Percentiles rank a stretch among this genome's conserved stretches.
These are phyloP conservation scores for Hydrocynus forskahlii DNA, from an alignment of 2,797 vertebrate genomes.

Conservation along the genomic window DNA sequence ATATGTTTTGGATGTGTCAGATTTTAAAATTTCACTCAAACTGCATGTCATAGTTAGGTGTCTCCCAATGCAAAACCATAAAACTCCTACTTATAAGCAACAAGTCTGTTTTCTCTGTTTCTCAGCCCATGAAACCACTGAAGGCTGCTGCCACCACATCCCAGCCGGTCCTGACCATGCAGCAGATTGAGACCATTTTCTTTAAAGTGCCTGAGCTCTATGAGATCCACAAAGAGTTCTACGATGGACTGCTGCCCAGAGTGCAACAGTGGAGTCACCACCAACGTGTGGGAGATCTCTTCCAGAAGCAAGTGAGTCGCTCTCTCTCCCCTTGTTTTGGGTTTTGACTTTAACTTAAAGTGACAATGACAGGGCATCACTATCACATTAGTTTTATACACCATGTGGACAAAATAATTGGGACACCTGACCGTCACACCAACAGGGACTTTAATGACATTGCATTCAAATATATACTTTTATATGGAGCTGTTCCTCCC, in stretches of 20 bases:
- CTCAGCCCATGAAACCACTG: slow-evolving; percentile 96
- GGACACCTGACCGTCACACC: too few relatives aligned
- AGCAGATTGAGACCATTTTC: slow-evolving; percentile 99
- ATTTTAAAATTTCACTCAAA: too few relatives aligned
- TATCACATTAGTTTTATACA: neutral
- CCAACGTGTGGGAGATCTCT: slow-evolving; percentile 95
- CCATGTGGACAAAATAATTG: too few relatives aligned
- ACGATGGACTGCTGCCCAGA: slow-evolving; percentile 90
- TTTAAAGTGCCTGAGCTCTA: slow-evolving; percentile 99
- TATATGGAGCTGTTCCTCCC: too few relatives aligned
- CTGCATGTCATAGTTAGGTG: neutral
- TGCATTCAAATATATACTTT: too few relatives aligned
- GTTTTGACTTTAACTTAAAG: neutral
- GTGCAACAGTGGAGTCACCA: slow-evolving; percentile 97
- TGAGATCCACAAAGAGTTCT: slow-evolving; percentile 97
- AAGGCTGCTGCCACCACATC: slow-evolving; percentile 97
- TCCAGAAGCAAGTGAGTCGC: slow-evolving; percentile 92
- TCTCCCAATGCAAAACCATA: neutral
- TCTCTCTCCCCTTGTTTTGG: slow-evolving; percentile 1
- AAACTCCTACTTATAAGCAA: neutral
- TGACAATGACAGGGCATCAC: neutral
- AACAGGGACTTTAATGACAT: too few relatives aligned
- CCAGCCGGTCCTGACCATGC: slow-evolving; percentile 90
- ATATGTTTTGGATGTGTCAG: neutral
- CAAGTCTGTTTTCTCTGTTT: neutral